Conservation (phyloP, 2,797 vertebrate species). For the Pyrocephalus nanus region DNA sequence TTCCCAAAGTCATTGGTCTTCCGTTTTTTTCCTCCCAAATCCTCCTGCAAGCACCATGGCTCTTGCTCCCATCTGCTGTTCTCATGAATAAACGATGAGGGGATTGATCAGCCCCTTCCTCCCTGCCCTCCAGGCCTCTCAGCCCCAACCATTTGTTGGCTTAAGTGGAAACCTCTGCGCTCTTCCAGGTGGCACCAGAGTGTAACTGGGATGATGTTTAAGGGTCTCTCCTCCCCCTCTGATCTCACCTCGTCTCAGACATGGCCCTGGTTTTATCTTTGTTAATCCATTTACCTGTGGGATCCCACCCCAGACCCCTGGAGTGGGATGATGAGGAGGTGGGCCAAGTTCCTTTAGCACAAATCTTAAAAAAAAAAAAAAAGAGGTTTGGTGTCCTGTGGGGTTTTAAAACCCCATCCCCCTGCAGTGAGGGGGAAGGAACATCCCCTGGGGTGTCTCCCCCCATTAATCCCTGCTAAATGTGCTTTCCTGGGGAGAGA, state of each 20-base stretch:
- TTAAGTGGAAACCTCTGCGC: not conserved
- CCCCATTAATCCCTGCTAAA: not conserved
- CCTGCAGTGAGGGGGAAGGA: not conserved
- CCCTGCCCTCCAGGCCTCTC: conserved; percentile 48
- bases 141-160: not conserved
- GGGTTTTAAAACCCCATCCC: not conserved
- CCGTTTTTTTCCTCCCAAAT: not conserved
- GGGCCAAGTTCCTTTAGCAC: not conserved
- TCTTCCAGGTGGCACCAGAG: not conserved
- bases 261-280: not conserved
- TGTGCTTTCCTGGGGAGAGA: not conserved
- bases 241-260: not conserved
- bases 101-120: conserved; percentile 61
- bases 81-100: conserved; percentile 67
- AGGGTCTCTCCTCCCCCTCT: not conserved
- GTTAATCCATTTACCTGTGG: fast-evolving
- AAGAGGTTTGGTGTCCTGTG: not conserved
- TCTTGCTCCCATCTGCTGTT: not conserved
- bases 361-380: not conserved
- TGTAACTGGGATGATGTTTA: not conserved
- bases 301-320: not conserved
- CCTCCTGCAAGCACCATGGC: not conserved
- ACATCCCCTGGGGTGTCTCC: not conserved
- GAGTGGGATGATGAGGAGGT: not conserved
- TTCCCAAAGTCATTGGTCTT: not conserved